Base-by-base conservation (phyloP, 2,888 invertebrate species). In the Hypselothyrea guttata region DNA sequence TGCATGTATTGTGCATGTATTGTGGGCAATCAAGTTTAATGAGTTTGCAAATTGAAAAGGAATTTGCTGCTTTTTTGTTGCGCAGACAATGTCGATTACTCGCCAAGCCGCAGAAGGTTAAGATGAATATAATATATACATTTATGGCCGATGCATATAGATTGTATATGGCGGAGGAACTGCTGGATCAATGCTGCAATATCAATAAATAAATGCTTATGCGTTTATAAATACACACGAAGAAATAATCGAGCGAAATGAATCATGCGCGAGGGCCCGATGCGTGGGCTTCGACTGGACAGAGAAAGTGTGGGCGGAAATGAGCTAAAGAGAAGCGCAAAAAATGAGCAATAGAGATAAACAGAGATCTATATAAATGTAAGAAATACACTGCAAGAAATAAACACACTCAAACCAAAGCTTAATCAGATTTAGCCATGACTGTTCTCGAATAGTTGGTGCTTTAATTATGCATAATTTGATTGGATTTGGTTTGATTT, bases 261-360 rank as follows among this genome's bases (percentile, higher is more conserved):
- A 76, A 57, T 76, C 76, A 76, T 53, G 12, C 18, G 22, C 22
- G 27, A 54, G 58, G 46, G 44, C 41, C 9, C 44, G 55, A 41
- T 47, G 81, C 56, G 76, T 85, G 76, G 86, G 75, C 44, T 7
- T 13, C 41, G 8, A n/a, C 66, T 66, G 75, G 58, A 81, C 51
- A 22, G 66, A 35, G 51, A 55, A 51, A 11, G 51, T 42, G 42
- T 47, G 30, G 16, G 2, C 15, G 15, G 22, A 9, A 18, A 11
- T 16, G 37, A 34, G 34, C 12, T 1, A 27, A n/a, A 44, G 70
- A 44, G 47, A 53, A 49, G 54, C 47, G 51, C 45, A 31, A 34
- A 41, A 64, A 70, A 65, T 84, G 75, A 83, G 66, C 71, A 78
- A 82, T 78, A 65, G 54, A 35, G 13, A 27, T 30, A 53, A 60